phyloP scores from a whole-genome alignment of 1,140 invertebrate species.

The Eueides isabella region DNA sequence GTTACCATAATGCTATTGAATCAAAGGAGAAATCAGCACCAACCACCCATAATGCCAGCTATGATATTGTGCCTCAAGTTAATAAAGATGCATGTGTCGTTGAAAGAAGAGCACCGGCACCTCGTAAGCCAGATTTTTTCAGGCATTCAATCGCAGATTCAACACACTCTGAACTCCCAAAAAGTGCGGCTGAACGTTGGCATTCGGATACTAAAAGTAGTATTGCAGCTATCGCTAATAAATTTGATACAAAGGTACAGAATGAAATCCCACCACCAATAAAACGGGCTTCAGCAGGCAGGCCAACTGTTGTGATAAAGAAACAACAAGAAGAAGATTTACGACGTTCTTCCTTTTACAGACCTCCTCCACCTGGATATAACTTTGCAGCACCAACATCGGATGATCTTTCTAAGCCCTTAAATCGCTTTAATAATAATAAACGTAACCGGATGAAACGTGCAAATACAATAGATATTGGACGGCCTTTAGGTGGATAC shows the following conservation, averaged over 20 bases:
- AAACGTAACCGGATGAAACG: conserved; percentile 92
- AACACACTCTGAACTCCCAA: conserved; percentile 39
- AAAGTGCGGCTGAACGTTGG: conserved; percentile 49
- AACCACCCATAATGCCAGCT: conserved; percentile 58
- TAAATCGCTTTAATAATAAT: conserved; percentile 83
- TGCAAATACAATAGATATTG: conserved; percentile 94
- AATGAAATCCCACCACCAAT: conserved; percentile 55
- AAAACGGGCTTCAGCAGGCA: conserved; percentile 52
- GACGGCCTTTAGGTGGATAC: conserved; percentile 85
- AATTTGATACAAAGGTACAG: conserved; percentile 63
- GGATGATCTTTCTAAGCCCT: conserved; percentile 64
- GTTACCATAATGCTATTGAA: conserved; percentile 62
- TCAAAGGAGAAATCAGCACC: conserved; percentile 58
- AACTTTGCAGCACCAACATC: conserved; percentile 71
- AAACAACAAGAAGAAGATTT: conserved; percentile 55
- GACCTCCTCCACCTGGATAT: conserved; percentile 67
- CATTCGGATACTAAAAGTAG: conserved; percentile 59
- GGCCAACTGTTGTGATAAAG: conserved; percentile 38
- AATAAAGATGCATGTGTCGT: conserved; percentile 54
- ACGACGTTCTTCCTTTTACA: conserved; percentile 57
- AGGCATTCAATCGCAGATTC: conserved; percentile 67
- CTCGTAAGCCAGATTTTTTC: conserved; percentile 63
- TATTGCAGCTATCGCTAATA: conserved; percentile 71
- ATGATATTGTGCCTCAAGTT: conserved; percentile 53
- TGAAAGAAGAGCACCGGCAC: conserved; percentile 51